Evolutionary conservation across 2,888 invertebrate species (phyloP).

Genomic region (Allacma fusca): DNA sequence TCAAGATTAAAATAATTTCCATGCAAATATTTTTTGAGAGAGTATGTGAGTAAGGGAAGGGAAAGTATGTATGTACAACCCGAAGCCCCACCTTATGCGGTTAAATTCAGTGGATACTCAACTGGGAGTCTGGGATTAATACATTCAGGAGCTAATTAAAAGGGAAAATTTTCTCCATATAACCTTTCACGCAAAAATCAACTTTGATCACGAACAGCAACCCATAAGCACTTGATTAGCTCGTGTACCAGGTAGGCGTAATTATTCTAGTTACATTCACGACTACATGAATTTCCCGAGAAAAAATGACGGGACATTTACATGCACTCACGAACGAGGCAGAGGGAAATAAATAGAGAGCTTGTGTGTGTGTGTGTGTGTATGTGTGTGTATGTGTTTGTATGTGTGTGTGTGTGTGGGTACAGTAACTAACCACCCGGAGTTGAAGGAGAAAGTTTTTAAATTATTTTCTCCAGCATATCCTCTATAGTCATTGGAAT

Average conservation of each 20-base stretch:
- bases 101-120: neutral
- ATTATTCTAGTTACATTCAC: slow-evolving; percentile 27
- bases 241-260: slow-evolving; percentile 34
- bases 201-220: slow-evolving; percentile 22
- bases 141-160: slow-evolving; percentile 21
- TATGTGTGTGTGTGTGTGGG: too few species aligned
- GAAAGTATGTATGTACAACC: too few species aligned
- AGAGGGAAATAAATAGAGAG: too few species aligned
- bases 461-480: neutral
- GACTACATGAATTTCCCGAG: slow-evolving; percentile 20
- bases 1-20: slow-evolving; percentile 5
- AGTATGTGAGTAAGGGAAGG: too few species aligned
- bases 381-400: too few species aligned
- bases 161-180: neutral
- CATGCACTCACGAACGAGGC: slow-evolving; percentile 23
- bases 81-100: too few species aligned
- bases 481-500: too few species aligned
- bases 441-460: neutral
- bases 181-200: slow-evolving; percentile 39
- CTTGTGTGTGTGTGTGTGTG: too few species aligned
- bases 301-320: slow-evolving; percentile 19
- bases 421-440: too few species aligned
- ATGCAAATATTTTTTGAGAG: neutral
- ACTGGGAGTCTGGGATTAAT: slow-evolving; percentile 3
- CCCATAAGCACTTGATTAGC: slow-evolving; percentile 26